Base-by-base conservation (phyloP, 2,888 invertebrate species). In the Drosophila villosipedis region DNA sequence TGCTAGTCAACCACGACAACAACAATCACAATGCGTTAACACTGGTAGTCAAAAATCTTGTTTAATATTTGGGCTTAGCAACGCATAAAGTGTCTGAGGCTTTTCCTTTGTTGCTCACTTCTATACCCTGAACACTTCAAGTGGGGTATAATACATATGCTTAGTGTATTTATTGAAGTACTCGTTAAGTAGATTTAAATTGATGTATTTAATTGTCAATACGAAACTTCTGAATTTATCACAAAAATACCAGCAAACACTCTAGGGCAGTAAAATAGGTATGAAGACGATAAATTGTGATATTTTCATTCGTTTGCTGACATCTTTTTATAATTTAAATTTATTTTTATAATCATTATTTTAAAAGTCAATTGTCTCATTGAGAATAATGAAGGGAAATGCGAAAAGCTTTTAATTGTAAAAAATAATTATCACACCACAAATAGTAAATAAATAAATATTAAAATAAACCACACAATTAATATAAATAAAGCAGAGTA, bases 41-140 rank as follows among this genome's bases (percentile, higher is more conserved):
- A 86, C 89, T 84, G 83, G 87, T 89, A 86, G 89, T 86, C 89
- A 77, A 89, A 85, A 86, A 81, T 89, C 84, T 78, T 79, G 81
- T 83, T 84, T 86, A 82, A 89, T 89, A 79, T 84, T 84, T 65
- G 70, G 84, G 82, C 78, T 85, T 83, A 85, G 72, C 78, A 70
- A 35, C 62, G 43, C 64, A 50, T 62, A 43, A 52, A 62, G 68
- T 75, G 76, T 52, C 52, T 55, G 73, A 57, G 39, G n/a, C 37
- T 49, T 53, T 52, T 53, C 69, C 37, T 70, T 73, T 78, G 66
- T 76, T 63, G 49, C 28, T 12, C 22, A 50, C n/a, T 30, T 43
- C 22, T 25, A 53, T 67, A 67, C 43, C 30, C 66, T 47, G 1
- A 12, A 1, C 31, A n/a, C 28, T 3, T 28, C 25, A 41, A 52